phyloP scores from a whole-genome alignment of 2,797 vertebrate species.

The Oreortyx pictus region DNA sequence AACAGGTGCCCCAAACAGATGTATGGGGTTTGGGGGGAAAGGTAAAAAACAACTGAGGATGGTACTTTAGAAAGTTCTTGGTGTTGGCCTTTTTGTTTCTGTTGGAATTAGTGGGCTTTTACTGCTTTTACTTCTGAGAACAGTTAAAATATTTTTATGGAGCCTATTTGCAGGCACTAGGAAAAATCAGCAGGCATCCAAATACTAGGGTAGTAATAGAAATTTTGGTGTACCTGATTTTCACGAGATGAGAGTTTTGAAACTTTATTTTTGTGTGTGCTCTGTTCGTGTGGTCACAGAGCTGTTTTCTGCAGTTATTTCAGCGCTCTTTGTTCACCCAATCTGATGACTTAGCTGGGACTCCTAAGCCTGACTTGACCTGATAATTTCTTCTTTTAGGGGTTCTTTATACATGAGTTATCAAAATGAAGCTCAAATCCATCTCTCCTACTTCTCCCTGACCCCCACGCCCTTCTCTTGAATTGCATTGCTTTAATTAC shows the following conservation, averaged over 20 bases:
- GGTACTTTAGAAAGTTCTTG: not conserved
- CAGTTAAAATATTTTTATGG: not conserved
- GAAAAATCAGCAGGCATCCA: not conserved
- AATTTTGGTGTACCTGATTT: not conserved
- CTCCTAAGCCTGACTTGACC: not conserved
- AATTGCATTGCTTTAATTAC: not conserved
- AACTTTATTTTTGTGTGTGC: not conserved
- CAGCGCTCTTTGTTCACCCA: not conserved
- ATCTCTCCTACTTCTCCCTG: not conserved
- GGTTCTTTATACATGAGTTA: not conserved
- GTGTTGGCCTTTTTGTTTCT: not conserved
- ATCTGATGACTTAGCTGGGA: not conserved
- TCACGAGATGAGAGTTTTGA: not conserved
- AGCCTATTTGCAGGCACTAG: not conserved
- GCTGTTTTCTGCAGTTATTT: not conserved
- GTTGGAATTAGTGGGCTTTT: not conserved
- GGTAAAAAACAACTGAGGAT: not conserved
- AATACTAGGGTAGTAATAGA: not conserved
- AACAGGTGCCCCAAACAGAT: not conserved
- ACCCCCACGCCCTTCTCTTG: not conserved
- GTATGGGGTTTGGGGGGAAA: too few relatives aligned
- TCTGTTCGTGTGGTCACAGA: not conserved
- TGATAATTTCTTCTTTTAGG: not conserved
- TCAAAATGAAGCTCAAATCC: not conserved
- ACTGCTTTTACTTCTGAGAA: not conserved